A percentile compares a stretch with the other conserved stretches of the same genome.
Conservation (phyloP, 2,797 vertebrate genomes). For the Phalanger gymnotis region DNA sequence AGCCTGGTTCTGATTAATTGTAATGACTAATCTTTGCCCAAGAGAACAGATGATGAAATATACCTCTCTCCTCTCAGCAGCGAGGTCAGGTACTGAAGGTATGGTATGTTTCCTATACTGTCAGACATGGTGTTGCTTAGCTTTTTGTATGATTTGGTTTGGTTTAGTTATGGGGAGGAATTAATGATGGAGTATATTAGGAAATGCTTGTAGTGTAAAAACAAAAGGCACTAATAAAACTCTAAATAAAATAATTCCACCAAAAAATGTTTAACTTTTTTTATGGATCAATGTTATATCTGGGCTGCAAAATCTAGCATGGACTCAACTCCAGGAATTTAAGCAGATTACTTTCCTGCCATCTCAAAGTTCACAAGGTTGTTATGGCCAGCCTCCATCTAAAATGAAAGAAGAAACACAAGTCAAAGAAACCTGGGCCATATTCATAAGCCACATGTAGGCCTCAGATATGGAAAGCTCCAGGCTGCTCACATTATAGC, state of each 20-base stretch:
- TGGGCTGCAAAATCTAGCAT: background rate
- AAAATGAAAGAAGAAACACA: background rate
- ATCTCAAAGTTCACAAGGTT: background rate
- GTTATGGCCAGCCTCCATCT: background rate
- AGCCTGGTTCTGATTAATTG: background rate
- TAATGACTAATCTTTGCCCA: background rate
- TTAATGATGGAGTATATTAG: background rate
- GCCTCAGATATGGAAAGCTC: background rate
- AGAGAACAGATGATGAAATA: background rate
- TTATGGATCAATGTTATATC: background rate
- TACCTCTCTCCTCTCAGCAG: background rate
- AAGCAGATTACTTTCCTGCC: background rate
- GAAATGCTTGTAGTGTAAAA: background rate
- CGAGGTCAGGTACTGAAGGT: background rate
- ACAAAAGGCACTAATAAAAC: background rate
- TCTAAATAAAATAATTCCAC: background rate
- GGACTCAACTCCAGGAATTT: background rate
- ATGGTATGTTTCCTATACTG: background rate
- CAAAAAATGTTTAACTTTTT: background rate
- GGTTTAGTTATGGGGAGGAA: background rate
- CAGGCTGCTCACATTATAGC: background rate
- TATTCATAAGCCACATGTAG: background rate
- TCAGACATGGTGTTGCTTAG: background rate
- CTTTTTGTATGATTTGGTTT: background rate
- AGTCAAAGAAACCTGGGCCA: background rate